These are phyloP conservation scores for Campylomormyrus numenius DNA, from an alignment of 2,113 vertebrate genomes.

Conservation along the genomic window DNA sequence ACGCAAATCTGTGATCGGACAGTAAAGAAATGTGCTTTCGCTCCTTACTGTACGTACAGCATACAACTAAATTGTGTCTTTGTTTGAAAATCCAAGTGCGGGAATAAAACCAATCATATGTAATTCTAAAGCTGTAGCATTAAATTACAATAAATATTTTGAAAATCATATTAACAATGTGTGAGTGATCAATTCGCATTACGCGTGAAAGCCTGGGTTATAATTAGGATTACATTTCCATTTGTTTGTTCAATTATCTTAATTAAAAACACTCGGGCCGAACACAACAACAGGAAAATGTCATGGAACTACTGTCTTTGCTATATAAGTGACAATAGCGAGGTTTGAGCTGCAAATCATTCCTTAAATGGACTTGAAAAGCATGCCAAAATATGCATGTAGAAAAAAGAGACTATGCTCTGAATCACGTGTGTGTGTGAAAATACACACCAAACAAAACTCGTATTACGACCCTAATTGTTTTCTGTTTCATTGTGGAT, in stretches of 20 bases:
- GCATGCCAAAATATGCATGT: not conserved
- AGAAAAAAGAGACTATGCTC: not conserved
- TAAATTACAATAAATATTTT: not conserved
- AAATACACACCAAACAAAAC: not conserved
- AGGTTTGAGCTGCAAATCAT: not conserved
- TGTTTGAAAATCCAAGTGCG: not conserved
- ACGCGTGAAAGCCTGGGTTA: not conserved
- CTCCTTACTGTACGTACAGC: not conserved
- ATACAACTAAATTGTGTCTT: not conserved
- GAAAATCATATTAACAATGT: not conserved
- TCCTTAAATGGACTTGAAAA: not conserved
- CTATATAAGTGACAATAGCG: not conserved
- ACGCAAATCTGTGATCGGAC: not conserved
- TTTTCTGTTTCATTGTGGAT: not conserved
- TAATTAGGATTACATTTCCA: not conserved
- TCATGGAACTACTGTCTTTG: not conserved
- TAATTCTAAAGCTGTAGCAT: not conserved
- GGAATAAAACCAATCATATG: not conserved
- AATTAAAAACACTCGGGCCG: not conserved
- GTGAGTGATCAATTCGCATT: not conserved
- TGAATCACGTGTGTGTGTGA: not conserved
- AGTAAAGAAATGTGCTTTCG: not conserved
- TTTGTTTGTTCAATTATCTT: not conserved
- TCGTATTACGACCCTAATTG: not conserved
- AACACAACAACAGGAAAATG: not conserved